Evolutionary conservation across 1,140 invertebrate genomes (phyloP), one percentile per base, ranked within the genome.

Genomic region (Ganaspis sp.): DNA sequence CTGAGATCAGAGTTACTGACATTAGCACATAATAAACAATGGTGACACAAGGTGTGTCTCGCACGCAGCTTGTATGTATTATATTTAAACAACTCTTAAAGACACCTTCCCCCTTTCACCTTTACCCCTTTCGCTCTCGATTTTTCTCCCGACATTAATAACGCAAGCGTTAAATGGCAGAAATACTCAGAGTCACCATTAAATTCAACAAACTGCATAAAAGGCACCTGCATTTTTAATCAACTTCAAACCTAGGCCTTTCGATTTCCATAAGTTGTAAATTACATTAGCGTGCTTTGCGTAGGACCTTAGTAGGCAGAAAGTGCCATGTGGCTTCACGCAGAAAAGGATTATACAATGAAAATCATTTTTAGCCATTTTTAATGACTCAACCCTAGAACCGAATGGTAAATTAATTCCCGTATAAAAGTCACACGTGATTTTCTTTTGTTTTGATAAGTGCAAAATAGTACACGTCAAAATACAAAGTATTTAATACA

Each of bases 11-110:
- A 64, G 54, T 64, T 64, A 64, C 26, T 64, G 58, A 29, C 58
- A 88, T 87, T 85, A 85, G 78, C 81, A 81, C 77, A 83, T 83
- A 84, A 85, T 80, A 82, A 84, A 86, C 80, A 81, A 81, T 84
- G 74, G 79, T 73, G 70, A 81, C 58, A 26, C 73, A 72, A 83
- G 81, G 83, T 70, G 82, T 79, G 76, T 21, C 78, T 17, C 1
- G 58, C 23, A 29, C 21, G 23, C 54, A 64, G 54, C 54, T 26
- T 26, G 21, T 58, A 58, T 26, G 26, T 64, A 29, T 26, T 64
- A 29, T 6, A 17, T 17, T 15, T n/a, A 17, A 49, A 49, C 15
- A 45, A 45, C 12, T 15, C 12, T 45, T n/a, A 29, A 15, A 34
- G 26, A 64, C 54, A 34, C 23, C 54, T 64, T 64, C 23, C 58